Evolutionary conservation across 2,797 vertebrate species (phyloP).

Genomic region (Pygocentrus nattereri): DNA sequence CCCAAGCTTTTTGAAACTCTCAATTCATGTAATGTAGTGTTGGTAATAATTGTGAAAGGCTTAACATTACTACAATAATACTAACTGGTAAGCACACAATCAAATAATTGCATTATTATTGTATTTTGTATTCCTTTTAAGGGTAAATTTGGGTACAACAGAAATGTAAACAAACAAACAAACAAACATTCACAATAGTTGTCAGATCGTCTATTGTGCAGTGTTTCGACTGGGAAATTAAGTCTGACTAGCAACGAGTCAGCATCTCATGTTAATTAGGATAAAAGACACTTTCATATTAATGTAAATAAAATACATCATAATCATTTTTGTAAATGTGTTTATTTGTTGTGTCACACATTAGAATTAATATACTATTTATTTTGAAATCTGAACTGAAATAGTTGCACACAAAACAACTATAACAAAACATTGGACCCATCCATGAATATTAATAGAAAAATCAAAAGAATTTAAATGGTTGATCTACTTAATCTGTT

Average conservation of each 20-base stretch:
- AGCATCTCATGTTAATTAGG: neutral
- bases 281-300: neutral
- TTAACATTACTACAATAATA: too few species aligned
- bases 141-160: neutral
- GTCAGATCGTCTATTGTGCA: neutral
- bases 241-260: neutral
- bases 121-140: neutral
- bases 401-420: slow-evolving; percentile 13
- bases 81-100: too few species aligned
- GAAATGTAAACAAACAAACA: neutral
- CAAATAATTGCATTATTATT: too few species aligned
- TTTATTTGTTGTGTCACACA: slow-evolving; percentile 32
- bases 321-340: slow-evolving; percentile 18
- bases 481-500: slow-evolving; percentile 29
- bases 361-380: slow-evolving; percentile 8
- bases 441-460: slow-evolving; percentile 34
- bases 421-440: slow-evolving; percentile 51
- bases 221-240: neutral
- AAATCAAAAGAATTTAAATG: neutral
- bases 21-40: too few species aligned
- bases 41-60: too few species aligned
- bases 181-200: neutral
- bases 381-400: slow-evolving; percentile 23
- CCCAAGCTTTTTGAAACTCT: too few species aligned
- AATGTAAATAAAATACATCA: neutral